These are phyloP conservation scores for Lacerta bilineata DNA, from an alignment of 2,797 vertebrate genomes.

Conservation along the genomic window DNA sequence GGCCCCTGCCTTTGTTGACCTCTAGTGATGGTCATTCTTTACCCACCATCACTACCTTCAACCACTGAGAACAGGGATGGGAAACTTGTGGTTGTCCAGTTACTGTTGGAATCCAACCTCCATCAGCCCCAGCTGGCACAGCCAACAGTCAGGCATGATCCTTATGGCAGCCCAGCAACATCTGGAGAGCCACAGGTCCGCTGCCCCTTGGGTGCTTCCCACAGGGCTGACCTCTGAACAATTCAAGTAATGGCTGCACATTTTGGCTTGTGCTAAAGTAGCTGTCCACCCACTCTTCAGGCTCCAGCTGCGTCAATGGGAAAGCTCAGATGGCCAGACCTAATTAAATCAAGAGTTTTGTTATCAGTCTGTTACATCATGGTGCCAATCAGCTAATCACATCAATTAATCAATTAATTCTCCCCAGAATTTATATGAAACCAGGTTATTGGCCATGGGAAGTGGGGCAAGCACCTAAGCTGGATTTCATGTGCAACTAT, in stretches of 20 bases:
- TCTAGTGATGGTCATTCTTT: background rate
- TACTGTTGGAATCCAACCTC: no score
- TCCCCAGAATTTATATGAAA: slow-evolving; percentile 17
- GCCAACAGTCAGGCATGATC: background rate
- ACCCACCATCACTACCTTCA: background rate
- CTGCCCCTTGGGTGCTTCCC: background rate
- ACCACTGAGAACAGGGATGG: background rate
- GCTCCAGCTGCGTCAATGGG: background rate
- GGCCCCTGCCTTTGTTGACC: background rate
- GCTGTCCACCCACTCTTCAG: slow-evolving; percentile 10
- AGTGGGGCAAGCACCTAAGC: background rate
- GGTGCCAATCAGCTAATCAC: slow-evolving; percentile 40
- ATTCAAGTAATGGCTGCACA: background rate
- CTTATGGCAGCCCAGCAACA: no score
- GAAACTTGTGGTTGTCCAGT: no score
- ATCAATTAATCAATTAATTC: slow-evolving; percentile 39
- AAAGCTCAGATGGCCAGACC: slow-evolving; percentile 5
- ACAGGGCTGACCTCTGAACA: background rate
- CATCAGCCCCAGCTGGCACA: background rate
- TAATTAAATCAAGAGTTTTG: slow-evolving; percentile 30
- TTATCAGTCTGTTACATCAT: slow-evolving; percentile 32
- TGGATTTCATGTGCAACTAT: background rate
- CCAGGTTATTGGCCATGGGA: background rate
- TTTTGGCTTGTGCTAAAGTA: background rate
- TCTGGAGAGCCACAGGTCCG: background rate